Evolutionary conservation across 2,797 vertebrate genomes (phyloP).

Genomic region (Danio tinwini): DNA sequence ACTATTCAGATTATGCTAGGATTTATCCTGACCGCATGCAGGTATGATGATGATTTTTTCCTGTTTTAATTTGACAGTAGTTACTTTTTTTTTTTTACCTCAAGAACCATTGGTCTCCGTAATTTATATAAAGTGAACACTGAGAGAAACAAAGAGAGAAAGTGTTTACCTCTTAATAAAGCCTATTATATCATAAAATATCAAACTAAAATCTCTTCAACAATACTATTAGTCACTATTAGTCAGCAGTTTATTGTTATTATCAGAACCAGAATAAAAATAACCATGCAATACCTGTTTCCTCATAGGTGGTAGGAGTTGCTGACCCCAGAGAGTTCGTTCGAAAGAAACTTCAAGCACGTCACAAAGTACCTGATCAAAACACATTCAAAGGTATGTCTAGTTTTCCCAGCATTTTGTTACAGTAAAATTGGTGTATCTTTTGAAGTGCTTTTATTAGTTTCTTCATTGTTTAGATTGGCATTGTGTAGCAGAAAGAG

Average conservation of each 20-base stretch:
- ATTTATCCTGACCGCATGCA: slow-evolving; percentile 76
- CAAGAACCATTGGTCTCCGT: too few relatives aligned
- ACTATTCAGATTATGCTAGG: slow-evolving; percentile 74
- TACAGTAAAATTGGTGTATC: too few relatives aligned
- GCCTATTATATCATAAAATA: too few relatives aligned
- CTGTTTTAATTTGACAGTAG: background rate
- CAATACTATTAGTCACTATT: too few relatives aligned
- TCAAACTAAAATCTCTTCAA: too few relatives aligned
- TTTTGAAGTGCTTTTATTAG: background rate
- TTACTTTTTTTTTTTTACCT: background rate
- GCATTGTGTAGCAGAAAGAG: slow-evolving; percentile 67
- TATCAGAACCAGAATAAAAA: too few relatives aligned
- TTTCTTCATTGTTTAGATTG: slow-evolving; percentile 71
- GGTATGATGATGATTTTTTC: slow-evolving; percentile 62
- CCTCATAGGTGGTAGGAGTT: slow-evolving; percentile 74
- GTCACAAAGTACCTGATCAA: slow-evolving; percentile 66
- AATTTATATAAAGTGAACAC: too few relatives aligned
- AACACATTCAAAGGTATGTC: slow-evolving; percentile 74
- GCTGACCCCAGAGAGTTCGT: slow-evolving; percentile 78
- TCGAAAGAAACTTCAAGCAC: slow-evolving; percentile 73
- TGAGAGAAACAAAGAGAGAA: too few relatives aligned
- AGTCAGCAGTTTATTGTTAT: too few relatives aligned
- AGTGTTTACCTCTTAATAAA: too few relatives aligned
- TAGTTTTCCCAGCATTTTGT: background rate
- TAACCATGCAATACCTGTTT: background rate